Conservation (phyloP, 1,140 invertebrate genomes). For the Cydia pomonella region DNA sequence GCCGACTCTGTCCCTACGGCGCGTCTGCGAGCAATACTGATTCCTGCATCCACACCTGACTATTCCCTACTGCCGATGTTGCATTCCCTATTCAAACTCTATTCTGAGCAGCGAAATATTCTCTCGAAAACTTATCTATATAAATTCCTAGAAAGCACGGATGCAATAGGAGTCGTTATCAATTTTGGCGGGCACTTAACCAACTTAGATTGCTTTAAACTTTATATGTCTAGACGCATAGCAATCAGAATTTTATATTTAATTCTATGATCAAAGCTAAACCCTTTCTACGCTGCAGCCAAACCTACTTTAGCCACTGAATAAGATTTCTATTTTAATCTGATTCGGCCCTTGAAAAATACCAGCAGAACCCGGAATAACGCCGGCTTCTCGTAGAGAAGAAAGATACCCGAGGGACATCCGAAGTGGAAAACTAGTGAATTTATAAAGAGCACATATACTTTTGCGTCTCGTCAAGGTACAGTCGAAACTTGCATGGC, state of each 20-base stretch:
- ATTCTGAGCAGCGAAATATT: slow-evolving; percentile 45
- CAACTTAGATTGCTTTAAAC: slow-evolving; percentile 8
- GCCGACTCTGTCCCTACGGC: slow-evolving; percentile 48
- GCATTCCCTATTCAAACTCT: slow-evolving; percentile 63
- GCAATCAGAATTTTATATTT: slow-evolving; percentile 17
- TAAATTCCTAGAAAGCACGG: background rate
- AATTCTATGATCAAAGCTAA: background rate
- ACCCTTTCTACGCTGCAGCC: background rate
- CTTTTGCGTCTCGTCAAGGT: slow-evolving; percentile 29
- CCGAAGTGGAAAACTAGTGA: slow-evolving; percentile 32
- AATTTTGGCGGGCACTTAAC: slow-evolving; percentile 2
- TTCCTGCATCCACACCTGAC: slow-evolving; percentile 58
- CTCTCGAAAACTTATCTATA: slow-evolving; percentile 33
- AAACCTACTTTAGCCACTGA: background rate
- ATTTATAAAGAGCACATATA: slow-evolving; percentile 34
- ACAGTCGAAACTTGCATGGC: slow-evolving; percentile 44
- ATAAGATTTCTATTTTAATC: slow-evolving; percentile 11
- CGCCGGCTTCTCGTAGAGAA: slow-evolving; percentile 12
- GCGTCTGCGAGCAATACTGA: slow-evolving; percentile 56
- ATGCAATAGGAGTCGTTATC: background rate
- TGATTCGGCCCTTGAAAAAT: slow-evolving; percentile 14
- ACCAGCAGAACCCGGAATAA: slow-evolving; percentile 16
- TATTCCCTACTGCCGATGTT: slow-evolving; percentile 48
- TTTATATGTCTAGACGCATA: slow-evolving; percentile 3
- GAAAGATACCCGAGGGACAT: slow-evolving; percentile 20